Conservation (phyloP, 2,797 vertebrate genomes). For the Sebastes wilsoni region DNA sequence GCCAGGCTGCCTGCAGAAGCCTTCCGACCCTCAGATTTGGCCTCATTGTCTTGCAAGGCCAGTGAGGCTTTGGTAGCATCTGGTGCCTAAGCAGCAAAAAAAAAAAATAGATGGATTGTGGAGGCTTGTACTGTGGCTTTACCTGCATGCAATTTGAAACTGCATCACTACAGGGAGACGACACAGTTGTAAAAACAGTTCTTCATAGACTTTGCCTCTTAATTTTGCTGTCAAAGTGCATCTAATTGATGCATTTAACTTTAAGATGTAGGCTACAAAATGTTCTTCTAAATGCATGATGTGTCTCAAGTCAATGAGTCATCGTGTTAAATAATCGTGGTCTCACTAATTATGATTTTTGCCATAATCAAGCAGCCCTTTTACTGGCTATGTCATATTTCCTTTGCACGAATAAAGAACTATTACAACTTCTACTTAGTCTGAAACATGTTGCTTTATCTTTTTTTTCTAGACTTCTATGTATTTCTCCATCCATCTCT, state of each 20-base stretch:
- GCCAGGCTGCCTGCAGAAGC: not conserved
- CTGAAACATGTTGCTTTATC: not conserved
- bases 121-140: not conserved
- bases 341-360: too few species aligned
- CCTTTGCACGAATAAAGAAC: not conserved
- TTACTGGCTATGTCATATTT: not conserved
- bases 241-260: too few species aligned
- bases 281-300: too few species aligned
- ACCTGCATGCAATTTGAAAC: not conserved
- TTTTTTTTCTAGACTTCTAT: not conserved
- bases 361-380: too few species aligned
- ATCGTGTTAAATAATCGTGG: too few species aligned
- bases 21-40: not conserved
- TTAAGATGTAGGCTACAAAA: too few species aligned
- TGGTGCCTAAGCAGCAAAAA: slow-evolving; percentile 9
- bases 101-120: not conserved
- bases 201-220: not conserved
- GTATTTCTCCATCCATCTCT: not conserved
- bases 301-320: too few species aligned
- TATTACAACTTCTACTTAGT: not conserved
- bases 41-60: slow-evolving; percentile 30
- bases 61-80: slow-evolving; percentile 27
- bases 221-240: too few species aligned
- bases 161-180: not conserved
- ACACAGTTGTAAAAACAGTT: not conserved